Base-by-base conservation (phyloP, 1,140 invertebrate genomes). In the Zeugodacus cucurbitae region DNA sequence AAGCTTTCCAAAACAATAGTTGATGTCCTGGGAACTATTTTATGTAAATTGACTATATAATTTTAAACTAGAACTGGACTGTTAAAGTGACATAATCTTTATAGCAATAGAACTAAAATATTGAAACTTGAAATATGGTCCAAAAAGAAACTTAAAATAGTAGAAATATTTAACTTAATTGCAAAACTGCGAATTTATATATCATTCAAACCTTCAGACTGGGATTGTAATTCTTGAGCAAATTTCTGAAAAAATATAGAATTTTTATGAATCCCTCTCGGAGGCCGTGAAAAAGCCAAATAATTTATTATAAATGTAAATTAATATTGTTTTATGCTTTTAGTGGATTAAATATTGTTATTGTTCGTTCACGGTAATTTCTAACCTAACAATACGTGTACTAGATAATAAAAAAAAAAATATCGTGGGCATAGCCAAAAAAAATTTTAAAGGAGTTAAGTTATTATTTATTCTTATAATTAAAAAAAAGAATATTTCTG, bases 251-350 rank as follows among this genome's bases (percentile, higher is more conserved):
- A 62, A 62, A 62, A 62, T 62, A 26, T 26, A 62, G 10, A 1
- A 7, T 26, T 62, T 62, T 26, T 6, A 62, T 62, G 5, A 26
- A 70, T 70, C 64, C 14, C 64, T 74, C 70, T 74, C 70, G 70
- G 37, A 44, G 5, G 70, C 10, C 4, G 37, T 74, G 20, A n/a
- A 74, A 6, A 54, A 17, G 48, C 0, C 4, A 54, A 54, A 17
- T 2, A 54, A 17, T 3, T 54, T 54, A 54, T 4, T 54, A 54
- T 26, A n/a, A 74, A 11, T 74, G n/a, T 44, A 2, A 74, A 22
- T 74, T 5, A 41, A n/a, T 74, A 74, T 74, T 74, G 70, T 74
- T 74, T 37, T 41, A 41, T 41, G 70, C 70, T 74, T 74, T 74
- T 74, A n/a, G 11, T 86, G 57, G 82, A 86, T n/a, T 57, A 62